Percentiles rank a stretch among this genome's conserved stretches.
These are phyloP conservation scores for Sander vitreus DNA, from an alignment of 2,113 vertebrate species.

Conservation along the genomic window DNA sequence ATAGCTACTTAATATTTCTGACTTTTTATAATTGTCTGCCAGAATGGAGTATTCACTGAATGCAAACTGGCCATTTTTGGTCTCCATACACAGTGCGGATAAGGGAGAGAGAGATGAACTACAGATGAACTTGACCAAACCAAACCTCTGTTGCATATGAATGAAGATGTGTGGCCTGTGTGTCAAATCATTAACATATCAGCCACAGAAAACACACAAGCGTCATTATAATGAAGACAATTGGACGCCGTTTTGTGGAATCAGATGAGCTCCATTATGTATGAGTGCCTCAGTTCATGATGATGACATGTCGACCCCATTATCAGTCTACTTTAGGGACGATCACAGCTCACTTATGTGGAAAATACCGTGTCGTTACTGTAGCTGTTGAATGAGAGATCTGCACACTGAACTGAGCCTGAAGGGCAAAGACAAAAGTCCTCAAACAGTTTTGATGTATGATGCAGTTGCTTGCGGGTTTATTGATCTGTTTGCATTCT, in stretches of 20 bases:
- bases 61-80: neutral
- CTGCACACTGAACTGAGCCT: neutral
- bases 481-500: too few species aligned
- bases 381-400: neutral
- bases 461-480: too few species aligned
- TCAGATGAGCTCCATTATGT: slow-evolving; percentile 1
- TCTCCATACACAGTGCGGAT: neutral
- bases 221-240: slow-evolving; percentile 21
- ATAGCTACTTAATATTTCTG: too few species aligned
- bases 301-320: neutral
- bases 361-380: neutral
- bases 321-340: neutral
- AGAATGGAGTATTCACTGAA: neutral
- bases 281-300: neutral
- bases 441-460: too few species aligned
- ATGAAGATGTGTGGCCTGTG: neutral
- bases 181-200: slow-evolving; percentile 44
- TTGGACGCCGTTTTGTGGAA: neutral
- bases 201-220: neutral
- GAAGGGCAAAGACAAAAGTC: too few species aligned
- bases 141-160: slow-evolving; percentile 28
- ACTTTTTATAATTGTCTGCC: too few species aligned
- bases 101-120: neutral
- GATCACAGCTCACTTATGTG: neutral
- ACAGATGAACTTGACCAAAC: neutral